Evolutionary conservation across 2,797 vertebrate species (phyloP), one percentile per base, ranked within the genome.

Genomic region (Pempheris klunzingeri): DNA sequence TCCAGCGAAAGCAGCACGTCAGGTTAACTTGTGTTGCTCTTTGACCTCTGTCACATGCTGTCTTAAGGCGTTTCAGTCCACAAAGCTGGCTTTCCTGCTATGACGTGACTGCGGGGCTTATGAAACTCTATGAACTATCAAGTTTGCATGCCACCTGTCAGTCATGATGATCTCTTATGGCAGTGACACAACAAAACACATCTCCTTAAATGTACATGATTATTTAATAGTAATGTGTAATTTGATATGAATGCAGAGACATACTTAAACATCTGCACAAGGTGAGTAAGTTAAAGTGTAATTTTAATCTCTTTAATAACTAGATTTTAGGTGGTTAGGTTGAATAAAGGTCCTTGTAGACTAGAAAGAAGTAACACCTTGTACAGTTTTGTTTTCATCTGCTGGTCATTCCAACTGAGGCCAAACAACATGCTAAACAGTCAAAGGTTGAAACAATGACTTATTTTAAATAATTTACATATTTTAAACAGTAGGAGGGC

Each of bases 11-110:
- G 55, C 59, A 26, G 22, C 17, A 28, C 36, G 36, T 44, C 32
- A 28, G 38, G 32, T 26, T 22, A 59, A 43, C 53, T 38, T 20
- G 32, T 69, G n/a, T 70, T 58, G 17, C 30, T 63, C 39, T 34
- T 57, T 83, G 74, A 78, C 62, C 80, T 59, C 5, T 38, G 36
- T 4, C 4, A 5, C 17, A 43, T 14, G n/a, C 24, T 46, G 71
- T 57, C 75, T 82, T 77, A 76, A 75, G 53, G 44, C 6, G 46
- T 71, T 43, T 78, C 38, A 68, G 67, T 53, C 18, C 54, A 30
- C 49, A 85, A 85, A 92, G 71, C 80, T 85, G 86, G 76, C 69
- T 90, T 82, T 88, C 47, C 52, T 70, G 22, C 47, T n/a, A 15
- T 84, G 84, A 80, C 34, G 66, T 63, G 63, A 50, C 47, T 9